Conservation (phyloP, 2,113 vertebrate species). For the Cervus canadensis region DNA sequence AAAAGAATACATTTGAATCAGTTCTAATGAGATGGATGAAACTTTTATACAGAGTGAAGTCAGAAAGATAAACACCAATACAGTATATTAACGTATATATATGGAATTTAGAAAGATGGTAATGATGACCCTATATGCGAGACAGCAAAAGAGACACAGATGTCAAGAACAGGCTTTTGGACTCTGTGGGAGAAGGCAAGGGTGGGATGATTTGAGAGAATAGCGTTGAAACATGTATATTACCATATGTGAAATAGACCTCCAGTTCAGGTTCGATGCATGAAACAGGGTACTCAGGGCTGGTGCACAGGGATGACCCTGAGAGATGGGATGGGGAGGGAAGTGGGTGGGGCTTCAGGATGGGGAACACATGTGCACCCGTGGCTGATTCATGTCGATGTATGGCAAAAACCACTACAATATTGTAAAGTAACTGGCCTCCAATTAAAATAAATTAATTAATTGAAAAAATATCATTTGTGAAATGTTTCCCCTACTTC, state of each 20-base stretch:
- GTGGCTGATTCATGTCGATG: fast-evolving
- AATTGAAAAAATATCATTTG: neutral
- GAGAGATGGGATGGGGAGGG: neutral
- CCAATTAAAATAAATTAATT: neutral
- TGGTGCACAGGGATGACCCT: neutral
- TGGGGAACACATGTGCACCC: neutral
- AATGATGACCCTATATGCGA: neutral
- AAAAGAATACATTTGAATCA: neutral
- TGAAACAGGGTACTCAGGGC: neutral
- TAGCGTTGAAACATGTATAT: neutral
- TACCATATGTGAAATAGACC: neutral
- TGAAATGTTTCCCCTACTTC: neutral
- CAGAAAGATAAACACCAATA: neutral
- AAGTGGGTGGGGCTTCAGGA: neutral
- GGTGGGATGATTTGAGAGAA: neutral
- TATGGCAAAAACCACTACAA: neutral
- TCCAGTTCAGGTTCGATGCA: neutral
- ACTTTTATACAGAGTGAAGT: neutral
- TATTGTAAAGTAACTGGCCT: neutral
- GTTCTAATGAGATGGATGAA: neutral
- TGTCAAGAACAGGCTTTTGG: neutral
- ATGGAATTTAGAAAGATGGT: neutral
- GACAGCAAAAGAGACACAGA: neutral
- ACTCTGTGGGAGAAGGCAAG: neutral
- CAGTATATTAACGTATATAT: neutral